Evolutionary conservation across 2,888 invertebrate species (phyloP), one percentile per base, ranked within the genome.

Genomic region (Rhingia rostrata): DNA sequence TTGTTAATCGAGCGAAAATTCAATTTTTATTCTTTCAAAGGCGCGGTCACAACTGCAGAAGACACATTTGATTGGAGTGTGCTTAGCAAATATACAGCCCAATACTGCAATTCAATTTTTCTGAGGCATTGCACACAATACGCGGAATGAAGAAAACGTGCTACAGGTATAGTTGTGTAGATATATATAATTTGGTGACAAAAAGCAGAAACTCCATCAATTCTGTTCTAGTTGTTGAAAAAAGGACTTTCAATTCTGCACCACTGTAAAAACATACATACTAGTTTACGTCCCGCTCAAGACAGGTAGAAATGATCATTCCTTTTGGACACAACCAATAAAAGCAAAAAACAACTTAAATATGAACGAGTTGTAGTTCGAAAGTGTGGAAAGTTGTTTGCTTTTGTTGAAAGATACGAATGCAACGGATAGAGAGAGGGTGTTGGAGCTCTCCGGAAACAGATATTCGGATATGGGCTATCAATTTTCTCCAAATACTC

Each of bases 361-460:
- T 54, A 43, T 43, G 14, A 66, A 41, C 66, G 41, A 67, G 35
- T 35, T 67, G 66, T 41, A 35, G 43, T 32, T 66, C 9, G 53
- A 54, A 53, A 67, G 41, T 67, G 66, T 67, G 30, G 49, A 49
- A 51, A 54, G 33, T 54, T 35, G 66, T 43, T 9, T 14, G 66
- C 43, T 35, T 54, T 54, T 54, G 93, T 90, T 97, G 97, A 60
- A 98, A 91, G 86, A 98, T 95, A 37, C 97, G 97, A 83, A 98
- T 96, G 0, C 22, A 22, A 22, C 2, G 22, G 22, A 22, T 22
- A 22, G 22, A 22, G 98, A 98, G 91, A 98, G 94, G 95, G 94
- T 0, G 95, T 95, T 0, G 97, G 96, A 90, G 98, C 97, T 0
- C 97, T 98, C 98, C 98, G 98, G 2, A 98, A 93, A 10, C 98